Evolutionary conservation across 2,113 vertebrate species (phyloP).

Genomic region (Lepus americanus): DNA sequence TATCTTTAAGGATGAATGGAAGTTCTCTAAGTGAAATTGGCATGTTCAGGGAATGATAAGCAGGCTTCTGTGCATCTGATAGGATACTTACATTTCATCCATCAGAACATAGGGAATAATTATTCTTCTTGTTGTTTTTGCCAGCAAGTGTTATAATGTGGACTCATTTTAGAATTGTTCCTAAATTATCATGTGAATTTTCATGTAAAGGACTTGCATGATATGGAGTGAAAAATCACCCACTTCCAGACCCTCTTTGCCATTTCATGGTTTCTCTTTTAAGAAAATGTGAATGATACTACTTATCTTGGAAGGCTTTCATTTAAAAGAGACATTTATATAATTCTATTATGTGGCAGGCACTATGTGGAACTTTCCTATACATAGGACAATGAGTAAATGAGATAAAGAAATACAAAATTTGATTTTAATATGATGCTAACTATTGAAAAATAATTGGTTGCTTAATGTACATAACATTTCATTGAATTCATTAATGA

Average conservation of each 20-base stretch:
- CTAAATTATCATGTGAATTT: neutral
- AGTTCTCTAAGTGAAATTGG: neutral
- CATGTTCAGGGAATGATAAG: neutral
- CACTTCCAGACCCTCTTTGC: neutral
- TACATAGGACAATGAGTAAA: neutral
- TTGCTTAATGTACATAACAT: conserved; percentile 29
- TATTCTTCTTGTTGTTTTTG: neutral
- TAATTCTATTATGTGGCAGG: neutral
- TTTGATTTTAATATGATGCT: neutral
- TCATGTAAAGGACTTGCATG: neutral
- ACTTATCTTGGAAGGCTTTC: neutral
- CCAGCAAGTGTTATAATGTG: neutral
- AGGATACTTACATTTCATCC: neutral
- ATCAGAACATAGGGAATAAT: neutral
- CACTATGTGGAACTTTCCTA: neutral
- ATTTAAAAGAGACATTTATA: conserved; percentile 9
- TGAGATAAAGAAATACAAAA: neutral
- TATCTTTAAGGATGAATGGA: neutral
- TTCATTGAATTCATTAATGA: conserved; percentile 35
- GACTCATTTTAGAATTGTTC: neutral
- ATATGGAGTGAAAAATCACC: neutral
- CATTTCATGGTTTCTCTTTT: neutral
- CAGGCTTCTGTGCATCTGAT: neutral
- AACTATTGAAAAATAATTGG: neutral
- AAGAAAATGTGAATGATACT: neutral